phyloP scores from a whole-genome alignment of 2,888 invertebrate species.

The Erpobdella octoculata region DNA sequence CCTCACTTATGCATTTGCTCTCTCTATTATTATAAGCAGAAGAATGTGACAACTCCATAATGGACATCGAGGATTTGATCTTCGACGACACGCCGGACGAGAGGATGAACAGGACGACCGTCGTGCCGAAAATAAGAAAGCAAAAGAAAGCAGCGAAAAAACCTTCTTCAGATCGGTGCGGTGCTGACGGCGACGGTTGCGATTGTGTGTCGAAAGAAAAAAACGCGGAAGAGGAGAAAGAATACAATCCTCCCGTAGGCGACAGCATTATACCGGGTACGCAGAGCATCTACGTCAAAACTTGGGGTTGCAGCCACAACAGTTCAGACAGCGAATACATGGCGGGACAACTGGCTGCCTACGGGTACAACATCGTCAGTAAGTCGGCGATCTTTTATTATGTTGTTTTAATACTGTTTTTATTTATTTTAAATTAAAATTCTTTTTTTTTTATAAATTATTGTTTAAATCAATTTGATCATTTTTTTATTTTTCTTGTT shows the following conservation, averaged over 20 bases:
- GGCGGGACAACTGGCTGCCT: constrained; percentile 83
- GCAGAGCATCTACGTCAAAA: constrained; percentile 35
- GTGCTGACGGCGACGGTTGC: too few relatives aligned
- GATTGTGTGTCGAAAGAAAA: too few relatives aligned
- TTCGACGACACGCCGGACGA: not conserved
- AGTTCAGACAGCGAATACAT: constrained; percentile 96
- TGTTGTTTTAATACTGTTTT: not conserved
- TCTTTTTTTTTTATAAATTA: not conserved
- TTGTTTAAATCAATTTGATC: not conserved
- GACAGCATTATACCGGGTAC: constrained; percentile 38
- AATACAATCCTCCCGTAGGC: constrained; percentile 23
- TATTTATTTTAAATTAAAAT: not conserved
- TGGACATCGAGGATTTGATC: constrained; percentile 34
- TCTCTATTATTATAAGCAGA: too few relatives aligned
- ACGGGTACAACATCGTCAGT: constrained; percentile 74
- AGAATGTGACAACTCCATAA: constrained; percentile 22
- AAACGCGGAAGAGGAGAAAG: not conserved
- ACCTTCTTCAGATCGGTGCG: too few relatives aligned
- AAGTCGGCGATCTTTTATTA: constrained; percentile 14
- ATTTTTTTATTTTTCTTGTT: not conserved
- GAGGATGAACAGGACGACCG: constrained; percentile 13
- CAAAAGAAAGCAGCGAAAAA: not conserved
- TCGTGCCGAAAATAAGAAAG: constrained; percentile 32
- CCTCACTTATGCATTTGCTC: too few relatives aligned
- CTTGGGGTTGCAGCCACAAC: constrained; percentile 95